Conservation (phyloP, 2,888 invertebrate genomes). For the Melieria omissa region DNA sequence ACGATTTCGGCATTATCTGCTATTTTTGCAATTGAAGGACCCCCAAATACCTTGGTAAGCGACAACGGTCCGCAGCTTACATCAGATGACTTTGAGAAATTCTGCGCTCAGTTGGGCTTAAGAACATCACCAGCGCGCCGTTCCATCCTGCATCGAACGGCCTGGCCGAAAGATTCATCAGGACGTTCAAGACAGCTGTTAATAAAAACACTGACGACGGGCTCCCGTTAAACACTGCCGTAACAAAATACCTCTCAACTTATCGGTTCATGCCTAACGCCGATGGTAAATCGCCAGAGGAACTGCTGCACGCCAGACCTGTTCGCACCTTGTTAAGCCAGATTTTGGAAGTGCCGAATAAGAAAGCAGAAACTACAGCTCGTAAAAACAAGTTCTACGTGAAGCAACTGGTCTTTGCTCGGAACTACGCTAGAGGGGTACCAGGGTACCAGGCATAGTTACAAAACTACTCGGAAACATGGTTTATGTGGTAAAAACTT, state of each 20-base stretch:
- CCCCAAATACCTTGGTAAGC: conserved; percentile 45
- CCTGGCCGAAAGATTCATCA: conserved; percentile 29
- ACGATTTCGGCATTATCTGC: conserved; percentile 43
- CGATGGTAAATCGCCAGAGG: too few relatives aligned
- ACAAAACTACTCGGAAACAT: conserved; percentile 8
- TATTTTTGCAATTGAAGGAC: conserved; percentile 49
- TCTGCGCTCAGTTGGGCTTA: conserved; percentile 45
- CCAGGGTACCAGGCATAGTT: conserved; percentile 23
- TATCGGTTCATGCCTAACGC: too few relatives aligned
- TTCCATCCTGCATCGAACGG: conserved; percentile 44
- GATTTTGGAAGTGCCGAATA: conserved; percentile 3
- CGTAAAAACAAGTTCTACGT: conserved; percentile 4
- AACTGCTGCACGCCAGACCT: too few relatives aligned
- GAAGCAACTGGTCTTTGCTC: conserved; percentile 16
- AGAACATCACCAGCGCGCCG: conserved; percentile 46
- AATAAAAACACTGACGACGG: too few relatives aligned
- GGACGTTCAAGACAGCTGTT: too few relatives aligned
- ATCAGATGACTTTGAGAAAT: conserved; percentile 45
- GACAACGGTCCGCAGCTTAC: conserved; percentile 49
- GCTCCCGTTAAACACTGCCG: too few relatives aligned
- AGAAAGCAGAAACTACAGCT: not conserved
- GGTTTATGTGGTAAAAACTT: conserved; percentile 5
- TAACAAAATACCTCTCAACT: too few relatives aligned
- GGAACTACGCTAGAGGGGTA: conserved; percentile 20
- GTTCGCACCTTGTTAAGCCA: conserved; percentile 32